Percentiles rank a stretch among this genome's conserved stretches.
Conservation (phyloP, 2,113 vertebrate species). For the Megaceryle maxima region DNA sequence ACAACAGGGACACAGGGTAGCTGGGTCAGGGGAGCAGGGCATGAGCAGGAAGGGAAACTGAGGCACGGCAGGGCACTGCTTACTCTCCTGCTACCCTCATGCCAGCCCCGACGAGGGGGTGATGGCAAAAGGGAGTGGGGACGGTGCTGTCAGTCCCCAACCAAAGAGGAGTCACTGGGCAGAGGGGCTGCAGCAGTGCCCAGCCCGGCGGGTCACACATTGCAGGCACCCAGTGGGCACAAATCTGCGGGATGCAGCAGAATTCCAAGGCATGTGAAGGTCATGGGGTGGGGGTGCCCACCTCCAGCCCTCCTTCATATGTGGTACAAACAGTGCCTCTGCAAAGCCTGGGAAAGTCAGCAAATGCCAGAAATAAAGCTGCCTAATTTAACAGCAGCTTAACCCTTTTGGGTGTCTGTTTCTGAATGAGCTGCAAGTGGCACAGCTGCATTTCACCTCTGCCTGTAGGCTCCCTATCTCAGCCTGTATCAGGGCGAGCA, state of each 20-base stretch:
- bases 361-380: neutral
- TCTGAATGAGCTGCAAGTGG: neutral
- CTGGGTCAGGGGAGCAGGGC: neutral
- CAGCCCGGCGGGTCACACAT: neutral
- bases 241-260: neutral
- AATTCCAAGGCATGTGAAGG: neutral
- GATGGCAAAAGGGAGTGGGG: neutral
- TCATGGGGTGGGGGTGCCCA: accelerated
- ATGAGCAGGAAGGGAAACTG: neutral
- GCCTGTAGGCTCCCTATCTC: neutral
- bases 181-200: neutral
- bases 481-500: neutral
- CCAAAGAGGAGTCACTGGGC: neutral
- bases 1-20: neutral
- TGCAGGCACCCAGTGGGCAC: neutral
- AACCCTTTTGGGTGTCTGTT: neutral
- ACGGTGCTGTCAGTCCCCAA: neutral
- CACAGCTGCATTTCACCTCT: neutral
- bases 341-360: neutral
- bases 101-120: accelerated
- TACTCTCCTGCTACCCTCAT: accelerated
- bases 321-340: neutral
- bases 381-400: neutral
- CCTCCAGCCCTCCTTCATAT: neutral
- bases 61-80: neutral